A percentile compares a stretch with the other conserved stretches of the same genome.
Conservation (phyloP, 2,797 vertebrate genomes). For the Gymnothorax reevesii region DNA sequence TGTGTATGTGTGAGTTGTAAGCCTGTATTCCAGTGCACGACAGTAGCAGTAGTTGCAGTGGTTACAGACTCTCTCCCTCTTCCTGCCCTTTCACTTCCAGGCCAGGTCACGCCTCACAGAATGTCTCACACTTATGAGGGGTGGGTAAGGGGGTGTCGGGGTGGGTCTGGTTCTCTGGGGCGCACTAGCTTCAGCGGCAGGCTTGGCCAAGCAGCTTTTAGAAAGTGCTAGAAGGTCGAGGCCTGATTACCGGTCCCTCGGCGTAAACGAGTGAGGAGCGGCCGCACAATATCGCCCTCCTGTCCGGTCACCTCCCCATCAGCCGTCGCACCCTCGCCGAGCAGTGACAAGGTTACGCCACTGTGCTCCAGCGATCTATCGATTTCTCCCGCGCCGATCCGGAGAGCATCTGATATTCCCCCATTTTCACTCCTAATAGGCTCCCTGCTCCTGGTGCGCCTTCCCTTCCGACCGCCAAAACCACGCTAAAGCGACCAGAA, state of each 20-base stretch:
- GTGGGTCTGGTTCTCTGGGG: not conserved
- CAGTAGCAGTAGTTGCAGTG: not conserved
- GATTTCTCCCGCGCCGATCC: conserved; percentile 61
- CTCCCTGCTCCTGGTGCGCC: conserved; percentile 13
- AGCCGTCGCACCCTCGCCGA: conserved; percentile 59
- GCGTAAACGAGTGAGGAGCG: conserved; percentile 43
- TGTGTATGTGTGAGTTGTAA: not conserved
- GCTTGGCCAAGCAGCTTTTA: conserved; percentile 60
- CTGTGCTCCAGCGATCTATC: conserved; percentile 64
- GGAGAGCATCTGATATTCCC: conserved; percentile 55
- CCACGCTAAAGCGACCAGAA: not conserved
- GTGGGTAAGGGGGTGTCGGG: not conserved
- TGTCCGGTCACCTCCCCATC: conserved; percentile 38
- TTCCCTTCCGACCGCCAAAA: not conserved
- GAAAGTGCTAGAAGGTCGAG: conserved; percentile 51
- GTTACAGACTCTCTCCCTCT: not conserved
- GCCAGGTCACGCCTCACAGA: not conserved
- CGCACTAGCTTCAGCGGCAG: conserved; percentile 44
- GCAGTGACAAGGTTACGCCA: conserved; percentile 67
- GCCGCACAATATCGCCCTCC: conserved; percentile 36
- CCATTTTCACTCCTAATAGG: conserved; percentile 30
- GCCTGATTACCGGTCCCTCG: conserved; percentile 52
- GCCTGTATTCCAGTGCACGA: too few relatives aligned
- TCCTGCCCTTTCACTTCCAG: not conserved
- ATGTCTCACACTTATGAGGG: not conserved